A percentile compares a stretch with the other conserved stretches of the same genome.
phyloP scores from a whole-genome alignment of 1,140 invertebrate genomes.

The Lepidostoma basale region DNA sequence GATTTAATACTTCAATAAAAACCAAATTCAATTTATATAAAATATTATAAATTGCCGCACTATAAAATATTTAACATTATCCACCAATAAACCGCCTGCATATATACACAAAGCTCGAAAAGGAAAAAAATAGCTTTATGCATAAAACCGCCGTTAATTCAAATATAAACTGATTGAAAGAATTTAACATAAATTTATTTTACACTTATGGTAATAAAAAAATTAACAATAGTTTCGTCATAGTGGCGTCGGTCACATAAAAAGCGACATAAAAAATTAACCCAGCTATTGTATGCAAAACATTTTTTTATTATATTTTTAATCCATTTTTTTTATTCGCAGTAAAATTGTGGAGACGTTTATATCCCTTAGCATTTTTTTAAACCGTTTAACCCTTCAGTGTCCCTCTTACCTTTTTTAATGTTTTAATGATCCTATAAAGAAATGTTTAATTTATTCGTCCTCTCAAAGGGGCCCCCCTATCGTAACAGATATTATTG shows the following conservation, averaged over 20 bases:
- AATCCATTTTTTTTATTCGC: conserved; percentile 42
- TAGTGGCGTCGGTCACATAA: conserved; percentile 8
- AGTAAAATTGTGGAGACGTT: conserved; percentile 31
- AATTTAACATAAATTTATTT: conserved; percentile 2
- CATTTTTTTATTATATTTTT: conserved; percentile 44
- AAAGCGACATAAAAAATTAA: conserved; percentile 29
- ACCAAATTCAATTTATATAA: no score
- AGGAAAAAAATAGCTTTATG: no score
- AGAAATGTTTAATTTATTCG: conserved; percentile 46
- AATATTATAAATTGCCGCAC: no score
- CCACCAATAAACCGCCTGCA: conserved; percentile 30
- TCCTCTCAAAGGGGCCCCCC: conserved; percentile 26
- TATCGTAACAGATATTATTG: conserved; percentile 41
- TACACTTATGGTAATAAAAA: conserved; percentile 20
- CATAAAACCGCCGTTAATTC: conserved; percentile 4
- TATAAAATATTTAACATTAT: conserved; percentile 22
- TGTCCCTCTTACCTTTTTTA: conserved; percentile 38
- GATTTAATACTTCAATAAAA: no score
- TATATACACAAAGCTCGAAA: no score
- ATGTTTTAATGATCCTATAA: conserved; percentile 44
- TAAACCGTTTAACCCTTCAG: conserved; percentile 27
- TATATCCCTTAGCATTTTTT: conserved; percentile 32
- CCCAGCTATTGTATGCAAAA: conserved; percentile 32
- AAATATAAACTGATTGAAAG: conserved; percentile 29
- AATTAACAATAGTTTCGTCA: neutral